Conservation (phyloP, 2,113 vertebrate genomes). For the Pongo pygmaeus region DNA sequence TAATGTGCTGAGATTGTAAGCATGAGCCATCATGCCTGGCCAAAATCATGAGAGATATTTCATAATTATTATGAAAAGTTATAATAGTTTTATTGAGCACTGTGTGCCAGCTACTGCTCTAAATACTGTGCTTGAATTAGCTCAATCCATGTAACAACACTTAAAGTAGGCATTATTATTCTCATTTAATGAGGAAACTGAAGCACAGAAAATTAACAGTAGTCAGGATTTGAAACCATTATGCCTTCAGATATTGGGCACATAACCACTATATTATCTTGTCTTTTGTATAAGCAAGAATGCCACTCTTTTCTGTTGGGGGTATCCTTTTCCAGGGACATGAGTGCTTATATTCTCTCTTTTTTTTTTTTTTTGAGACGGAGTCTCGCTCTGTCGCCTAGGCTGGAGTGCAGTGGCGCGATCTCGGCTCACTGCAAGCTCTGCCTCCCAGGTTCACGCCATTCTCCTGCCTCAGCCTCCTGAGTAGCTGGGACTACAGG, state of each 20-base stretch:
- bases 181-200: constrained; percentile 20
- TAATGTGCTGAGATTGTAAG: too few relatives aligned
- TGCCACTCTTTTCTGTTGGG: background rate
- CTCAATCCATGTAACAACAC: background rate
- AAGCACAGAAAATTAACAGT: constrained; percentile 7
- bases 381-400: too few relatives aligned
- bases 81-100: background rate
- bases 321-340: background rate
- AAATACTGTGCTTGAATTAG: constrained; percentile 16
- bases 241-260: background rate
- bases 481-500: too few relatives aligned
- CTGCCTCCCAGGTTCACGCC: too few relatives aligned
- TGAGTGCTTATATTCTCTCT: background rate
- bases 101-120: background rate
- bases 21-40: too few relatives aligned
- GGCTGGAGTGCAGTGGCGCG: too few relatives aligned
- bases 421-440: too few relatives aligned
- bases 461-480: too few relatives aligned
- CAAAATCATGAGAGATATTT: background rate
- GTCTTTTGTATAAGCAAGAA: constrained; percentile 27
- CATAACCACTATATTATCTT: background rate
- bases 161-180: background rate
- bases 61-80: constrained; percentile 21
- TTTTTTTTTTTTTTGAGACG: too few relatives aligned
- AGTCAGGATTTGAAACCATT: constrained; percentile 15